A percentile compares a stretch with the other conserved stretches of the same genome.
These are phyloP conservation scores for Xiphophorus birchmanni DNA, from an alignment of 2,797 vertebrate genomes.

Conservation along the genomic window DNA sequence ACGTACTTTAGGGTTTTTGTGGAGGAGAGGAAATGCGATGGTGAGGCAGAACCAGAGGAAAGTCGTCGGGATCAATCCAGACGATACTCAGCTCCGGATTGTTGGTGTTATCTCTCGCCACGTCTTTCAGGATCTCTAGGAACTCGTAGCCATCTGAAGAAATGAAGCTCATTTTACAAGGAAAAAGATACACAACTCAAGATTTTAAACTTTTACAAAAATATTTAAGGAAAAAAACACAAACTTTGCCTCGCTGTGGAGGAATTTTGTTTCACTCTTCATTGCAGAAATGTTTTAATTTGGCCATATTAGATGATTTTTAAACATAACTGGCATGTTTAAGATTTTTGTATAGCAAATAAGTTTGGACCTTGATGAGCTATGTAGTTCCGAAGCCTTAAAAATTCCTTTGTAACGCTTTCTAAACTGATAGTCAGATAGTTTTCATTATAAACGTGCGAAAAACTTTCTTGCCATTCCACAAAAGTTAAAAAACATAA, in stretches of 20 bases:
- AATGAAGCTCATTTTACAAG: not conserved
- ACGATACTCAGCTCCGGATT: conserved; percentile 96
- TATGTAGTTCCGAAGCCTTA: not conserved
- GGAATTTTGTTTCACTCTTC: not conserved
- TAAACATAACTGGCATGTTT: not conserved
- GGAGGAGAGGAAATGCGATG: not conserved
- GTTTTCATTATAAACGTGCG: no score
- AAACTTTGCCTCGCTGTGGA: not conserved
- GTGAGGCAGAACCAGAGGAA: conserved; percentile 86
- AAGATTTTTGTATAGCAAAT: not conserved
- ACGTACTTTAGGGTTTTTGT: not conserved
- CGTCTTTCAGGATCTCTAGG: conserved; percentile 96
- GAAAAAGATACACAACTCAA: not conserved
- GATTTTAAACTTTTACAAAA: not conserved
- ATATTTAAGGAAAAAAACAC: not conserved
- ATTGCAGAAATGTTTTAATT: not conserved
- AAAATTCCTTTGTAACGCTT: not conserved
- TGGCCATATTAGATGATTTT: not conserved
- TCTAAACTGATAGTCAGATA: not conserved
- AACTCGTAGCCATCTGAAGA: conserved; percentile 95
- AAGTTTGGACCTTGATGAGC: not conserved
- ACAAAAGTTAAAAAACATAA: no score
- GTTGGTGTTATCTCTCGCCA: conserved; percentile 95
- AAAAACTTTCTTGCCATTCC: no score
- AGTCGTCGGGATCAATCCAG: conserved; percentile 98